phyloP scores from a whole-genome alignment of 2,797 vertebrate genomes.

The Silurus aristotelis region DNA sequence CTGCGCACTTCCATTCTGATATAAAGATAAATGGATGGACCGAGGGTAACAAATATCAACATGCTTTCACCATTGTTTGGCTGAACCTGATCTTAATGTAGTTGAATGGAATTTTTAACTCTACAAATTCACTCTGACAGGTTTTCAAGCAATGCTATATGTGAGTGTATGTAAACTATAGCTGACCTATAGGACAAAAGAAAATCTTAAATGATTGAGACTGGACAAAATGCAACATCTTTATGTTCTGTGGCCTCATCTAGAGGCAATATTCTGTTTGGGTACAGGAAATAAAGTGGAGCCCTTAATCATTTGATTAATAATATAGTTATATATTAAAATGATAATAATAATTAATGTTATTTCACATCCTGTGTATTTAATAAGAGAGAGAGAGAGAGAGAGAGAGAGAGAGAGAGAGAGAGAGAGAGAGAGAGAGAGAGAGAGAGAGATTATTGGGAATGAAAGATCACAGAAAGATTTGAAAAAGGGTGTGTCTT shows the following conservation, averaged over 20 bases:
- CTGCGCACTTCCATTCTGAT: not conserved
- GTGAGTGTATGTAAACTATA: not conserved
- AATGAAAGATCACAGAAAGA: not conserved
- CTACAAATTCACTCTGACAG: not conserved
- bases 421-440: not conserved
- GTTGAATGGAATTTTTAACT: not conserved
- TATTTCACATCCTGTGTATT: not conserved
- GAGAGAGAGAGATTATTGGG: not conserved
- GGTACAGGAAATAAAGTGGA: not conserved
- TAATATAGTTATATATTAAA: too few species aligned
- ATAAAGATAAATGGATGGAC: not conserved
- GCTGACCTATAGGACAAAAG: not conserved
- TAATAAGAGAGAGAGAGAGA: too few species aligned
- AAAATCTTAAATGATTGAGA: not conserved
- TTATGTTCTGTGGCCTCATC: too few species aligned
- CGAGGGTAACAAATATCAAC: not conserved
- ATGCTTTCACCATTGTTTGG: not conserved
- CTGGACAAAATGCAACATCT: not conserved
- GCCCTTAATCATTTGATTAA: not conserved
- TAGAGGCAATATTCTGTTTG: not conserved
- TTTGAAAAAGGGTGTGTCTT: slow-evolving; percentile 42
- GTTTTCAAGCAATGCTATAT: not conserved
- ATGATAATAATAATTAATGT: not conserved
- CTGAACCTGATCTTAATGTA: not conserved
- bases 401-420: not conserved